Evolutionary conservation across 1,140 invertebrate genomes (phyloP), one percentile per base, ranked within the genome.

Genomic region (Drosophila trapezifrons): DNA sequence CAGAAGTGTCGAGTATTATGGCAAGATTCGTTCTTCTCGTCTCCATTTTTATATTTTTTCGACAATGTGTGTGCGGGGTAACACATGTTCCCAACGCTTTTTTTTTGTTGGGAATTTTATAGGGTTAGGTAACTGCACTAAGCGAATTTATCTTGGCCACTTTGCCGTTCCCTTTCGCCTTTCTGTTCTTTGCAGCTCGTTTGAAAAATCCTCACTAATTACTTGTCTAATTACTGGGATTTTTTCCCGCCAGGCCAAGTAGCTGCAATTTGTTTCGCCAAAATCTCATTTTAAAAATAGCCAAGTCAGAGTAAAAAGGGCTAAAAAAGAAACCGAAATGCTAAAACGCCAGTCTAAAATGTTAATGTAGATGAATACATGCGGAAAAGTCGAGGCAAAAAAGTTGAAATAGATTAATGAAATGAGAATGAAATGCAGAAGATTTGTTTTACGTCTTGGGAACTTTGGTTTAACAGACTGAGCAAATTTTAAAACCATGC

Each of bases 221-320:
- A 87, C 84, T 76, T 66, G 84, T 57, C 84, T 83, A 87, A 87
- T 87, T 87, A 83, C 84, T 59, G 52, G 76, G 64, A 79, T 82
- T 83, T 78, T 81, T 64, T 66, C 40, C 37, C 58, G 75, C 62
- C 63, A 60, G 47, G 60, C 59, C 69, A 86, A 86, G 74, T 87
- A 83, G 73, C 67, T 64, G 84, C 84, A 80, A 87, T 83, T 87
- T 83, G 83, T 89, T 83, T 58, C 63, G 52, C 65, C 60, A 46
- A 72, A 80, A 79, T 80, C 57, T 51, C 57, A 75, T 71, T 78
- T 87, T 71, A 77, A 83, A 76, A 70, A 79, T 70, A 62, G 59
- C 59, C 56, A 71, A 79, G 63, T 65, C 54, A 66, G 40, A 46
- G 27, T 2, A 66, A 18, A 75, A 38, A 51, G 65, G 64, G 42